phyloP scores from a whole-genome alignment of 1,140 invertebrate genomes.

The Subanguina moxae region DNA sequence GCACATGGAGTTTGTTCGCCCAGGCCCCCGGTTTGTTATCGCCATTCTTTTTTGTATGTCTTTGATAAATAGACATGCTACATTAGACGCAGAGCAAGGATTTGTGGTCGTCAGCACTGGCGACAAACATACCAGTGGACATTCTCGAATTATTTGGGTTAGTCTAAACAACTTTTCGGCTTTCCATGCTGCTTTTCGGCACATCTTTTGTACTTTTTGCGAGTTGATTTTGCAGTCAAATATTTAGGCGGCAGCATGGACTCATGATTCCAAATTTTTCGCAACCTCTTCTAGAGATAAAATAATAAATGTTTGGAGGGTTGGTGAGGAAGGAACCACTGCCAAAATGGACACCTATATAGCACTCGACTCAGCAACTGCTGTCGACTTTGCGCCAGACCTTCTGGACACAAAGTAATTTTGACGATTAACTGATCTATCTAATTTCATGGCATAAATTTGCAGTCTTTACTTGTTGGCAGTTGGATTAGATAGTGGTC shows the following conservation, averaged over 20 bases:
- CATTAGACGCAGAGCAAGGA: background rate
- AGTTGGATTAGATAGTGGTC: background rate
- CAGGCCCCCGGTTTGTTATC: background rate
- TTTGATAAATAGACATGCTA: background rate
- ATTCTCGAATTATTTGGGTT: background rate
- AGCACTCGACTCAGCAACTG: background rate
- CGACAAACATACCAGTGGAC: background rate
- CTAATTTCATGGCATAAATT: background rate
- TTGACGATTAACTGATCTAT: background rate
- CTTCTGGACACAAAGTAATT: background rate
- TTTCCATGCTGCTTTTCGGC: too few species aligned
- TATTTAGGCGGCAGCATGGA: conserved; percentile 4
- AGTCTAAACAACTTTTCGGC: too few species aligned
- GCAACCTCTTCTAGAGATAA: conserved; percentile 6
- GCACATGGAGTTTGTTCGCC: conserved; percentile 1
- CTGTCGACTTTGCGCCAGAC: conserved; percentile 1
- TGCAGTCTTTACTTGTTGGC: conserved; percentile 1
- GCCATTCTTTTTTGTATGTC: background rate
- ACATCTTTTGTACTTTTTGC: too few species aligned
- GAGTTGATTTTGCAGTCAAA: too few species aligned
- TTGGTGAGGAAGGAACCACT: background rate
- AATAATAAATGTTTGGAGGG: conserved; percentile 5
- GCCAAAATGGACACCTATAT: background rate
- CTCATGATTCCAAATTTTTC: conserved; percentile 4
- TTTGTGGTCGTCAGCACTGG: background rate